Evolutionary conservation across 2,888 invertebrate species (phyloP), one percentile per base, ranked within the genome.

Genomic region (Diadromus collaris): DNA sequence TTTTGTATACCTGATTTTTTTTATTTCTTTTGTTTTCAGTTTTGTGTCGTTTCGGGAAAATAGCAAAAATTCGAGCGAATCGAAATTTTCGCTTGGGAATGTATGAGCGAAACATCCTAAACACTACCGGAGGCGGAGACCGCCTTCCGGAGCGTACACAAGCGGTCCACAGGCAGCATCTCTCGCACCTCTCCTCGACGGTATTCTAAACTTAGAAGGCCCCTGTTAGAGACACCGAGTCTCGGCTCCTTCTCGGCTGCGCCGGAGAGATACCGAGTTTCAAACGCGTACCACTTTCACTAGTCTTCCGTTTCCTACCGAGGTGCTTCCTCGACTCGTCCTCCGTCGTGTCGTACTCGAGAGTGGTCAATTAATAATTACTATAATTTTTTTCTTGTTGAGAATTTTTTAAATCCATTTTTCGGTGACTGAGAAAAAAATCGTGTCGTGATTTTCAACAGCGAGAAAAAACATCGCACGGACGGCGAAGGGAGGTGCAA

Each of bases 181-280:
- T 64, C 54, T 64, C 21, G 38, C 32, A 67, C 38, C 72, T 41
- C 67, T 63, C 21, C 71, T 68, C 70, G 75, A 72, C 79, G 75
- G 79, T 46, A 79, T 80, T 85, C 89, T 89, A 89, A 88, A 87
- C 85, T 87, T 89, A 89, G 89, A 86, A 82, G 80, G 84, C 85
- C 83, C 83, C 84, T 82, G 81, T 38, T 38, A 13, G 38, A 84
- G 81, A 85, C 80, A 81, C 81, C 82, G 68, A 56, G n/a, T n/a
- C 64, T 58, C 72, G 74, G 48, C 44, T 74, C 69, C 68, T 60
- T 68, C 76, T 76, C 80, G 78, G 72, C 84, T 83, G 81, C 85
- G 86, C 88, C 51, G 51, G 24, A 24, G 87, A 87, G 88, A 81
- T 77, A 82, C 86, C 86, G 85, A 81, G 82, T 83, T 81, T 84